phyloP scores from a whole-genome alignment of 2,888 invertebrate species.

The Punctoribates punctum region DNA sequence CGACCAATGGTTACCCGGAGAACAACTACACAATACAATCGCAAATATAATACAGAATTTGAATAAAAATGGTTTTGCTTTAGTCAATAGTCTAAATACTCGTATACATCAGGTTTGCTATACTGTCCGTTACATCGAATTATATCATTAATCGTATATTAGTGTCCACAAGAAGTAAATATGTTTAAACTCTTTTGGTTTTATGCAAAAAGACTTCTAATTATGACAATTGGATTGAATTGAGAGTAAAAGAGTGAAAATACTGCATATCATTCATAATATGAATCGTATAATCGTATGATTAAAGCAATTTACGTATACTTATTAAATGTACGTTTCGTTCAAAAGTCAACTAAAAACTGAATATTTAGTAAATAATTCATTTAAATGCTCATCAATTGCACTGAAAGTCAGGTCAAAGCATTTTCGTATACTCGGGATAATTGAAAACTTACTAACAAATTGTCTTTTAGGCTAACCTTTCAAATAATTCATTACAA shows the following conservation, averaged over 20 bases:
- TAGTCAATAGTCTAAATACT: constrained; percentile 20
- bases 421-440: constrained; percentile 33
- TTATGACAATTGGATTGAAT: constrained; percentile 20
- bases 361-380: constrained; percentile 14
- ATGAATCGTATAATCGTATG: too few relatives aligned
- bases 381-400: constrained; percentile 27
- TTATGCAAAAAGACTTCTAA: constrained; percentile 5
- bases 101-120: constrained; percentile 28
- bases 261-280: constrained; percentile 26
- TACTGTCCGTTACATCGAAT: not conserved
- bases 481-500: constrained; percentile 15
- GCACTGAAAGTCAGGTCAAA: constrained; percentile 35
- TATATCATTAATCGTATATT: not conserved
- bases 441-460: constrained; percentile 15
- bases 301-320: constrained; percentile 31
- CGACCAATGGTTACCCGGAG: constrained; percentile 26
- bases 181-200: not conserved
- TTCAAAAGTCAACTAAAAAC: not conserved
- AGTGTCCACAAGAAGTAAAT: constrained; percentile 9
- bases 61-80: constrained; percentile 1
- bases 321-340: constrained; percentile 33
- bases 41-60: constrained; percentile 25
- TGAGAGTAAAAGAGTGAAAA: constrained; percentile 28
- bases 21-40: constrained; percentile 29
- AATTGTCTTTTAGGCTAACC: constrained; percentile 1